Base-by-base conservation (phyloP, 2,888 invertebrate genomes). In the Tetranychus truncatus region DNA sequence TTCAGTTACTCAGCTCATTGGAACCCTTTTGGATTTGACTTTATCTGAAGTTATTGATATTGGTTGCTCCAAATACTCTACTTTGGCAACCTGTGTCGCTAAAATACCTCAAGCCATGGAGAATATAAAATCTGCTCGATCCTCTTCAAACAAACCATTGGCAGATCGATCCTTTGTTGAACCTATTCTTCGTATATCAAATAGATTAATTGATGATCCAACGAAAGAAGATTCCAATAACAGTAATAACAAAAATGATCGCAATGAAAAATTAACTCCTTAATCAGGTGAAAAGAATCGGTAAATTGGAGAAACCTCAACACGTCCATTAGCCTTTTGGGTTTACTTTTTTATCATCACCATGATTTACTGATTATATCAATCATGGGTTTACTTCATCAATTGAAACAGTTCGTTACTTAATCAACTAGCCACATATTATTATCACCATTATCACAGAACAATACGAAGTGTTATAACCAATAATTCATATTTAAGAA, bases 151-250 rank as follows among this genome's bases (percentile, higher is more conserved):
- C 34, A 34, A 34, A 24, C 34, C 69, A 24, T 24, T 69, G 6
- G 69, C 8, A 20, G 69, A 69, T 20, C 69, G 69, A 24, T 69
- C 69, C n/a, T 69, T 69, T 20, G 11, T 69, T 21, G 11, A 69
- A 24, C 69, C 69, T 21, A 21, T 69, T 9, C 1, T 69, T 11
- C 4, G 20, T 6, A 69, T 69, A 20, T 18, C 69, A 1, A 24
- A 69, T 69, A 18, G 69, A 6, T 24, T 69, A 21, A 55, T 55
- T 55, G 55, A 55, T 55, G 55, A 55, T 55, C 55, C 55, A 55
- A 55, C 55, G 15, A 55, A 7, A 55, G 55, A 55, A 15, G 15
- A 55, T 55, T 9, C 9, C 6, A 15, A 55, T 55, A 55, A 55
- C 3, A 55, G 55, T 15, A 55, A 55, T 5, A 9, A 55, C 9